These are phyloP conservation scores for Entomobrya proxima DNA, from an alignment of 2,888 invertebrate species.

Conservation along the genomic window DNA sequence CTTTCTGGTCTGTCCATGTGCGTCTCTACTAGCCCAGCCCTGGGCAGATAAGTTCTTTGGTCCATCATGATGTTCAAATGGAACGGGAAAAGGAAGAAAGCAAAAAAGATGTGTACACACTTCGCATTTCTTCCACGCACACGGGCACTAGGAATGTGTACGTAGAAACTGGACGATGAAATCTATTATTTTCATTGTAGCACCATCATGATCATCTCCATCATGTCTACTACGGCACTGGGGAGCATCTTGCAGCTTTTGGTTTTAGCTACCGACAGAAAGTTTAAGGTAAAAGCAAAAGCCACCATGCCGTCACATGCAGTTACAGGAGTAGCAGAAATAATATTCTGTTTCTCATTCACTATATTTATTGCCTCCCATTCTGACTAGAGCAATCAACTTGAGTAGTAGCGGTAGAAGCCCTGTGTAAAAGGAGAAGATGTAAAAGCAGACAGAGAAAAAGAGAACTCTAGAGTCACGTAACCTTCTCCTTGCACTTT, in stretches of 20 bases:
- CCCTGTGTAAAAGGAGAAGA: not conserved
- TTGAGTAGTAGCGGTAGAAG: not conserved
- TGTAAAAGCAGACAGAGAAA: not conserved
- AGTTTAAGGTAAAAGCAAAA: not conserved
- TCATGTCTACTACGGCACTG: not conserved
- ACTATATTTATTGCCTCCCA: constrained; percentile 21
- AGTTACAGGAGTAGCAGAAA: not conserved
- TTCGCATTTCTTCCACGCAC: constrained; percentile 37
- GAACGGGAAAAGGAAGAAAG: not conserved
- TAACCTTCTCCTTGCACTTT: not conserved
- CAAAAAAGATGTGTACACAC: not conserved
- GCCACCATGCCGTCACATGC: not conserved
- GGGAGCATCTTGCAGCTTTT: not conserved
- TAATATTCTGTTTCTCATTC: constrained; percentile 29
- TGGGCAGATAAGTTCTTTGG: not conserved
- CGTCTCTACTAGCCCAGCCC: not conserved
- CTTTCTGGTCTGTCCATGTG: not conserved
- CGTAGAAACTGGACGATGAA: not conserved
- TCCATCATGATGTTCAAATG: not conserved
- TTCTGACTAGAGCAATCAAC: constrained; percentile 5
- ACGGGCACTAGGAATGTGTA: not conserved
- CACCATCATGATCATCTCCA: not conserved
- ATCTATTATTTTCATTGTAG: constrained; percentile 31
- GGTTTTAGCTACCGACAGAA: not conserved
- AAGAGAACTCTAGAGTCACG: not conserved